Conservation (phyloP, 1,140 invertebrate genomes). For the Dufourea novaeangliae region DNA sequence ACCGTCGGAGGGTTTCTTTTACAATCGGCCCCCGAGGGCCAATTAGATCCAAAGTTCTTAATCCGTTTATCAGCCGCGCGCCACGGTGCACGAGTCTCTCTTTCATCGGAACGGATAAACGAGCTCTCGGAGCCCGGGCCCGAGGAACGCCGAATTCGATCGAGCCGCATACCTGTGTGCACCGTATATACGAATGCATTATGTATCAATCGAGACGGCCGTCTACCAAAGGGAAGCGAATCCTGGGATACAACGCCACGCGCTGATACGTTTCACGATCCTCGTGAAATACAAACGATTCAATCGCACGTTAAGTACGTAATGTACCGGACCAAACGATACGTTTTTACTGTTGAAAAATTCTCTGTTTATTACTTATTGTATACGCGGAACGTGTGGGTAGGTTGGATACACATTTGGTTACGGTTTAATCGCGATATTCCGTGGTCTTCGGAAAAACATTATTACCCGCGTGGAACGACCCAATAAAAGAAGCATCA, state of each 20-base stretch:
- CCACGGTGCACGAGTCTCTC: constrained; percentile 48
- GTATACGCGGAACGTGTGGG: too few relatives aligned
- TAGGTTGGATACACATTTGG: too few relatives aligned
- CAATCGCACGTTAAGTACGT: too few relatives aligned
- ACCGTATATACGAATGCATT: neutral
- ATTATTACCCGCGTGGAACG: neutral
- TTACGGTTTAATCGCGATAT: too few relatives aligned
- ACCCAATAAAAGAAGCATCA: neutral
- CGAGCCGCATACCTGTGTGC: constrained; percentile 11
- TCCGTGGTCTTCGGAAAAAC: too few relatives aligned
- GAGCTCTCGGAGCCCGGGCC: constrained; percentile 30
- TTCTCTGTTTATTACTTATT: too few relatives aligned
- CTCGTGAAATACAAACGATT: too few relatives aligned
- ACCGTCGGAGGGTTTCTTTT: constrained; percentile 61
- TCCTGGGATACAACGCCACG: neutral
- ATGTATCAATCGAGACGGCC: constrained; percentile 7
- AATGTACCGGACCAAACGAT: too few relatives aligned
- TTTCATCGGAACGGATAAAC: constrained; percentile 56
- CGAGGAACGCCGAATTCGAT: constrained; percentile 38
- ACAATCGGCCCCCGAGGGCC: constrained; percentile 59
- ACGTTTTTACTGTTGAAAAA: too few relatives aligned
- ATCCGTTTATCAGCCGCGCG: constrained; percentile 65
- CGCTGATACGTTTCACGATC: too few relatives aligned
- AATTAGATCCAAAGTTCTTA: constrained; percentile 68
- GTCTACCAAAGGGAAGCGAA: neutral